Evolutionary conservation across 2,797 vertebrate genomes (phyloP).

Genomic region (Vespertilio murinus): DNA sequence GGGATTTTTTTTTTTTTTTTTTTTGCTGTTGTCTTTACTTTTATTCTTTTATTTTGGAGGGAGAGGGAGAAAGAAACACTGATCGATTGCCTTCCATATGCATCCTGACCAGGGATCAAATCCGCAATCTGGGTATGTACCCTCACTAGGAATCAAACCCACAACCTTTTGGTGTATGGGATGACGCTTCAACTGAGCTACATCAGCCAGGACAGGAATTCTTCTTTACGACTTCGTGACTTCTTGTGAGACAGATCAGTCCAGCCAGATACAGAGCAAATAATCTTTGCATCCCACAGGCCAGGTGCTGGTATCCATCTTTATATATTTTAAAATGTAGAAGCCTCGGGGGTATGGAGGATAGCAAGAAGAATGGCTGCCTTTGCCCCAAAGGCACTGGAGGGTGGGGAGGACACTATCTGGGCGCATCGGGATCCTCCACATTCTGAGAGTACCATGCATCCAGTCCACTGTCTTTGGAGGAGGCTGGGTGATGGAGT

Average conservation of each 20-base stretch:
- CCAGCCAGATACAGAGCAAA: constrained; percentile 11
- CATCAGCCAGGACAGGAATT: not conserved
- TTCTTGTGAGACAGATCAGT: constrained; percentile 32
- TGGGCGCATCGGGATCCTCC: not conserved
- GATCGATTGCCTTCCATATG: not conserved
- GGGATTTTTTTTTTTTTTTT: not conserved
- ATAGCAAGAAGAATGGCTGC: not conserved
- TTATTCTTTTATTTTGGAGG: not conserved
- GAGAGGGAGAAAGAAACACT: not conserved
- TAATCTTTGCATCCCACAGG: not conserved
- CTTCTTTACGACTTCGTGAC: constrained; percentile 10
- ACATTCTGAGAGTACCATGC: constrained; percentile 1
- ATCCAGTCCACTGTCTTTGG: constrained; percentile 20
- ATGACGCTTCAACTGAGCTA: not conserved
- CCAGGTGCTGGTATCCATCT: not conserved
- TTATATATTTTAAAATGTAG: not conserved
- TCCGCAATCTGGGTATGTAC: not conserved
- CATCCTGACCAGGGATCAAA: not conserved
- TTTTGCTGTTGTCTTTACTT: not conserved
- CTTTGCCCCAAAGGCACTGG: not conserved
- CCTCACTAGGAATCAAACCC: not conserved
- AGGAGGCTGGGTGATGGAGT: constrained; percentile 46
- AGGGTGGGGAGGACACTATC: not conserved
- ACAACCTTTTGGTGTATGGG: not conserved
- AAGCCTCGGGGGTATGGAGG: not conserved